phyloP scores from a whole-genome alignment of 2,113 vertebrate species.

The Spilogale gracilis region DNA sequence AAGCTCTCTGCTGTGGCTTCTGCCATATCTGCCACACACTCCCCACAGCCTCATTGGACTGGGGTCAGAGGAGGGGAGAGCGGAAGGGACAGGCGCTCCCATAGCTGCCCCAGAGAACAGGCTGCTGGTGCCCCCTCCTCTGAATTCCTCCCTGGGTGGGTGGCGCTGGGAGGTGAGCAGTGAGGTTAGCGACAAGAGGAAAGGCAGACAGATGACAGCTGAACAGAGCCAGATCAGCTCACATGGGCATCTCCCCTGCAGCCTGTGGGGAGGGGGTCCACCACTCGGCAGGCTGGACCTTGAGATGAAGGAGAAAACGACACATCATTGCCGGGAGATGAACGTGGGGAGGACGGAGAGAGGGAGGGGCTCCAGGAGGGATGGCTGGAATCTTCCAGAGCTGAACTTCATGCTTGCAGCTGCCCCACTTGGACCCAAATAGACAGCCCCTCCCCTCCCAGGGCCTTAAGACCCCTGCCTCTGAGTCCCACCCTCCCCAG shows the following conservation, averaged over 20 bases:
- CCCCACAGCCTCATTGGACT: neutral
- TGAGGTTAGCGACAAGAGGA: conserved; percentile 85
- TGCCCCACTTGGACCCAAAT: neutral
- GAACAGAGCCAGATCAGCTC: conserved; percentile 83
- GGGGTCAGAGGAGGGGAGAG: neutral
- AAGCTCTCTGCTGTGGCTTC: neutral
- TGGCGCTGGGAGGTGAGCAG: conserved; percentile 31
- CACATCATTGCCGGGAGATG: conserved; percentile 81
- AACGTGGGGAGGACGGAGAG: neutral
- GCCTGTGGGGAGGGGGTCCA: conserved; percentile 86
- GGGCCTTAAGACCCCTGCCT: neutral
- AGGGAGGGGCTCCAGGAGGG: neutral
- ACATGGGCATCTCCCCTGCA: conserved; percentile 81
- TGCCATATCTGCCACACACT: neutral
- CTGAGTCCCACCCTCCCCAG: no score
- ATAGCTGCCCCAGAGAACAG: conserved; percentile 1
- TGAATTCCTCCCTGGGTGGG: neutral
- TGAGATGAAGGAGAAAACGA: conserved; percentile 92
- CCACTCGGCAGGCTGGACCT: conserved; percentile 91
- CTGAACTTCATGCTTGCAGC: neutral
- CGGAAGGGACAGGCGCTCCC: neutral
- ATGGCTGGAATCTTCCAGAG: conserved; percentile 51
- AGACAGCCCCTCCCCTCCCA: neutral
- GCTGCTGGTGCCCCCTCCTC: conserved; percentile 63
- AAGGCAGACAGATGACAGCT: conserved; percentile 70